phyloP scores from a whole-genome alignment of 2,113 vertebrate genomes.

The Aplodontia rufa region DNA sequence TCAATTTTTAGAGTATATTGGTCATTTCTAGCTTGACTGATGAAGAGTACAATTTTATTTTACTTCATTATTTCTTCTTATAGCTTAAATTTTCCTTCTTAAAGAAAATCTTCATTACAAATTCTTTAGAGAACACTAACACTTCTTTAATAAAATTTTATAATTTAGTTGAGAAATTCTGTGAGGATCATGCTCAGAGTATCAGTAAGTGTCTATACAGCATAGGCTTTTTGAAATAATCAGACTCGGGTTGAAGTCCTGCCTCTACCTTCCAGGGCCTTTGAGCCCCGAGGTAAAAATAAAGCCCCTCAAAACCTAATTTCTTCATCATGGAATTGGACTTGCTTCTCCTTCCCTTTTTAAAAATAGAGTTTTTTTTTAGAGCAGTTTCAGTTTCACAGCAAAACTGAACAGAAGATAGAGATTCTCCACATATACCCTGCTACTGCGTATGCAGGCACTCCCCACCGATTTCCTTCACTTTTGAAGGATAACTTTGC shows the following conservation, averaged over 20 bases:
- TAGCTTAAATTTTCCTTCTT: background rate
- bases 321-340: background rate
- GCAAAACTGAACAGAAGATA: background rate
- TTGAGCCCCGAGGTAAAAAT: background rate
- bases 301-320: background rate
- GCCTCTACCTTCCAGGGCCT: background rate
- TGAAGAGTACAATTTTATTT: background rate
- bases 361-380: too few relatives aligned
- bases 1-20: conserved; percentile 19
- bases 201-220: background rate
- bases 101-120: background rate
- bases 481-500: too few relatives aligned
- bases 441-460: background rate
- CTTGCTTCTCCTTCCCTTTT: background rate
- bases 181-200: too few relatives aligned
- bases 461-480: too few relatives aligned
- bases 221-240: background rate
- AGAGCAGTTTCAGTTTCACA: background rate
- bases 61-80: background rate
- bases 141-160: background rate
- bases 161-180: background rate
- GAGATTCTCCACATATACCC: background rate
- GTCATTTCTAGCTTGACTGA: background rate
- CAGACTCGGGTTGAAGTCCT: background rate
- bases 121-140: background rate